phyloP scores from a whole-genome alignment of 2,888 invertebrate species.

The Thereva unica region DNA sequence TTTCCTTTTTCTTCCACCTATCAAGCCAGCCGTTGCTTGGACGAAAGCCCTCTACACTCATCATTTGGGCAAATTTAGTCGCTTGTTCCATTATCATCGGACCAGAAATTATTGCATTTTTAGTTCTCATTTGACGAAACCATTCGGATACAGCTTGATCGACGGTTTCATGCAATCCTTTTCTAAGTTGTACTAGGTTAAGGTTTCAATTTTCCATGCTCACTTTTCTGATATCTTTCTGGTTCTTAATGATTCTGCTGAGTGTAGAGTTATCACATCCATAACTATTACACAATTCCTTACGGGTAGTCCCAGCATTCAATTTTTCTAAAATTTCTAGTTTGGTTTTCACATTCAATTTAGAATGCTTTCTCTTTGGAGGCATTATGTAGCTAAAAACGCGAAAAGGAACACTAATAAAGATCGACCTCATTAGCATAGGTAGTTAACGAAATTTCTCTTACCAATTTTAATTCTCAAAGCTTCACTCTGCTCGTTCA shows the following conservation, averaged over 20 bases:
- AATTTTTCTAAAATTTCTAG: constrained; percentile 4
- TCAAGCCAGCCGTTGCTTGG: neutral
- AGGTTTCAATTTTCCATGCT: neutral
- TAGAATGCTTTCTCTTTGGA: constrained; percentile 1
- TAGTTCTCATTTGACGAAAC: neutral
- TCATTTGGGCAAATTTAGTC: neutral
- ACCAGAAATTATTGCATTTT: neutral
- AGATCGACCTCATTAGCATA: neutral
- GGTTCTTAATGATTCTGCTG: neutral
- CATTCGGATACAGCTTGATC: constrained; percentile 5
- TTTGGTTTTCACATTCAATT: neutral
- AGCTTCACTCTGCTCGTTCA: too few relatives aligned
- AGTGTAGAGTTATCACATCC: constrained; percentile 3
- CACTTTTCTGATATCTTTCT: neutral
- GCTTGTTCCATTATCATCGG: neutral
- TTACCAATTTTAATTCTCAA: neutral
- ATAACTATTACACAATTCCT: constrained; percentile 3
- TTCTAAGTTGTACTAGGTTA: neutral
- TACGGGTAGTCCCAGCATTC: neutral
- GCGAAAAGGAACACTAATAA: neutral
- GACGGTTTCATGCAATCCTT: neutral
- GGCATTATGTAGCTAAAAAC: constrained; percentile 1
- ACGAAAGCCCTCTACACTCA: neutral
- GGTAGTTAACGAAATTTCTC: neutral
- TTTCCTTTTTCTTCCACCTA: constrained; percentile 2